Evolutionary conservation across 1,140 invertebrate genomes (phyloP), one percentile per base, ranked within the genome.

Genomic region (Achroia grisella): DNA sequence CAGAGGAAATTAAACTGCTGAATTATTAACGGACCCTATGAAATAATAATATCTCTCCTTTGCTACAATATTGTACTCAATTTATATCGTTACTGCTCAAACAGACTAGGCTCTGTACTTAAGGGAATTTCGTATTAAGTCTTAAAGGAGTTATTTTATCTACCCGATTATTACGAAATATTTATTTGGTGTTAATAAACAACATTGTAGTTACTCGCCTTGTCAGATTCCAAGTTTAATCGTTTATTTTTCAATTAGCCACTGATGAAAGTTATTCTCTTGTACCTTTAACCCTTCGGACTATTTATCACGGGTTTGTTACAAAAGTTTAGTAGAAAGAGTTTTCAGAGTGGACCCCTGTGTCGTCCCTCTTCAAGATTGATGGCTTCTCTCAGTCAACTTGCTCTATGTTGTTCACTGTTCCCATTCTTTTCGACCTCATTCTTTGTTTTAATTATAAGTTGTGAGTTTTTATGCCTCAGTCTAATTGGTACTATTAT

Each of bases 221-320:
- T 8, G 2, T 12, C 11, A 11, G 12, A 11, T 12, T 34, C 8
- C 10, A 12, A 1, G 12, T 12, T 8, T 15, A 39, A 36, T 44
- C 36, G 11, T 42, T 48, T 41, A 40, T 17, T 36, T 31, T 39
- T 48, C 43, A 52, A 55, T 55, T 55, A 60, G 34, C 14, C 27
- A 41, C 10, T 17, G 54, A 50, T 50, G 39, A 39, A 54, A 60
- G 48, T 60, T 55, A 53, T 49, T 56, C 29, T 32, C 36, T 37
- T 30, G 32, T 48, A 58, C 55, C 55, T 57, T 45, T 56, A 67
- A 53, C 52, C 55, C 47, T 59, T 49, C 44, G 28, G 49, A 52
- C 70, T 60, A 76, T 76, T 71, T 70, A 73, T 76, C 68, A 71
- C 60, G 44, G 43, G 40, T 48, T 55, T 49, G 64, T 69, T 73